Evolutionary conservation across 2,113 vertebrate species (phyloP).

Genomic region (Micronycteris hirsuta): DNA sequence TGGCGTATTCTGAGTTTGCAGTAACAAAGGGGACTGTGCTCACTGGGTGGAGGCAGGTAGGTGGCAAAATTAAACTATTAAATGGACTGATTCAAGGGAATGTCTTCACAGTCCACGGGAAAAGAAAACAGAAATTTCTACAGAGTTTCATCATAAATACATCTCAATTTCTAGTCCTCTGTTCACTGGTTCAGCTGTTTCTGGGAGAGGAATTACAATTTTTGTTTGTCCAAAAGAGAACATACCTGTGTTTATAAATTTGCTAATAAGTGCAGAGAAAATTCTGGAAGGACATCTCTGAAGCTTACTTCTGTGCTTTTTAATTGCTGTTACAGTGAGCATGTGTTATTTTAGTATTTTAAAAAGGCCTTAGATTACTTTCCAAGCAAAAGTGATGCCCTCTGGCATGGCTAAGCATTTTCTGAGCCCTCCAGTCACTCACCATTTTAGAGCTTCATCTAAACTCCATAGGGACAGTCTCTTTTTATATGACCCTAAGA

Average conservation of each 20-base stretch:
- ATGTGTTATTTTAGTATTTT: not conserved
- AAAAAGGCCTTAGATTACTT: not conserved
- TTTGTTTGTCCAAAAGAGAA: not conserved
- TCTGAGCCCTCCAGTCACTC: not conserved
- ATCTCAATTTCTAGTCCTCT: not conserved
- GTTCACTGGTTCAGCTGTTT: not conserved
- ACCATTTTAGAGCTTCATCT: not conserved
- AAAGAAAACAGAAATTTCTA: not conserved
- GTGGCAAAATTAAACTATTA: not conserved
- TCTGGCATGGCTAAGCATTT: not conserved
- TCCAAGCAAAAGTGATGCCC: not conserved
- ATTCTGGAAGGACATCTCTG: not conserved
- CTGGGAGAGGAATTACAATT: not conserved
- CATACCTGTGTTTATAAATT: not conserved
- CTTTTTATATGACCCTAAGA: not conserved
- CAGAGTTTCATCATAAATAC: not conserved
- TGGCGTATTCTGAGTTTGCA: not conserved
- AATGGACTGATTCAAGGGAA: not conserved
- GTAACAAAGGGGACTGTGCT: not conserved
- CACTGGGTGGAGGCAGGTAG: no score
- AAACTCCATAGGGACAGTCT: not conserved
- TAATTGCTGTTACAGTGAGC: not conserved
- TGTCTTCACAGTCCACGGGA: not conserved
- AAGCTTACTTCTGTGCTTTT: not conserved
- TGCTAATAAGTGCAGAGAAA: not conserved